Evolutionary conservation across 92 coral and sea anemone species (phyloP), one percentile per base, ranked within the genome.

Genomic region (Meandrina meandrites): DNA sequence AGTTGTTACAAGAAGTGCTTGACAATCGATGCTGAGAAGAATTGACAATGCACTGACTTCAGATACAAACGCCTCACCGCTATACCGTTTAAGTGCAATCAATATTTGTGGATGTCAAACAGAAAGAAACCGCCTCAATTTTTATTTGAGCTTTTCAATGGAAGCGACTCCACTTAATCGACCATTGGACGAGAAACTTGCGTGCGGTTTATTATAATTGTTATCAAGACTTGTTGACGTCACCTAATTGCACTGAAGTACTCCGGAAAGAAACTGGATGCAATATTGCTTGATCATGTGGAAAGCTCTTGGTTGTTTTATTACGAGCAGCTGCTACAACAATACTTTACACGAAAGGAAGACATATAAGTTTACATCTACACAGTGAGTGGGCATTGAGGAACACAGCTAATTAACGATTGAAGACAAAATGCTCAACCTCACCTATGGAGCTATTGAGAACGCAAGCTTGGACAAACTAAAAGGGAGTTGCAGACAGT

Each of bases 391-490:
- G 76, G 17, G 5, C 47, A 71, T 69, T 69, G 18, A 34, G 76
- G 13, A 32, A 4, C 76, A 69, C 40, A 2, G 28, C 30, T 24
- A 60, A 60, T 60, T 24, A 22, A 8, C 24, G 31, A 24, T 62
- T 24, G 31, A 24, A 27, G 17, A 34, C 2, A 66, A 28, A 28
- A 79, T 79, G 83, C 13, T 79, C 11, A 81, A 81, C 75, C 16
- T 40, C 30, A 73, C 80, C 12, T 5, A 34, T 31, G 40, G 21
- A 56, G 24, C 32, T 45, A 8, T 82, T 22, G 79, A 14, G 57
- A 84, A 84, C 51, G n/a, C 71, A 40, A 84, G 80, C 87, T 28
- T 72, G 13, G 58, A 56, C 36, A 56, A 53, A 48, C 79, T 40
- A 18, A 75, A 37, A 30, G 51, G 31, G 28, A n/a, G 22, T 15